Base-by-base conservation (phyloP, 1,140 invertebrate species). In the Cotesia glomerata region DNA sequence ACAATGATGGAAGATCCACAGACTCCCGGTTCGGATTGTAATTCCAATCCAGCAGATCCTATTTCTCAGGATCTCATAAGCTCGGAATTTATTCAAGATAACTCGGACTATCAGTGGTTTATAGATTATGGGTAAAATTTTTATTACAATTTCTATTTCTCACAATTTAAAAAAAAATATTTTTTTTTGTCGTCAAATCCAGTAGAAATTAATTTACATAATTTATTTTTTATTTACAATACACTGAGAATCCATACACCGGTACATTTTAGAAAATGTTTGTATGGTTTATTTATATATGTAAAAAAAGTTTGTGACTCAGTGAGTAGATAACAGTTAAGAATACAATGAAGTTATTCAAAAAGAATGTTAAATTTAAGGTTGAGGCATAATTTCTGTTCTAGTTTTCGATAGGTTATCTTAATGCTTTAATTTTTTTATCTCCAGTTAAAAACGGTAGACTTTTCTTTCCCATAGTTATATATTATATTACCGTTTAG, bases 21-120 rank as follows among this genome's bases (percentile, higher is more conserved):
- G 74, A 90, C 89, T 75, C 89, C 89, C 67, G 88, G 90, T 74
- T 90, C 90, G 13, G 90, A 91, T 76, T 90, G 89, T 78, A 91
- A 91, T 76, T 90, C 89, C 69, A 91, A 91, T 82, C 87, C 84
- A 76, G 82, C 84, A 69, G 84, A 86, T 79, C 82, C 81, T 14
- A 83, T 78, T 45, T 79, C 84, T 58, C 87, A 86, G 64, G 84
- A 88, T 78, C 76, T 85, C 8, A 81, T 87, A 66, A 82, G 85
- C 67, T 89, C 88, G 74, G 94, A 95, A 84, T 95, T 95, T 84
- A 92, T 94, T 82, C 94, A 95, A 85, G 94, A 95, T 85, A 95
- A 95, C 88, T 94, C 93, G 73, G 94, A 95, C 79, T 95, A 95
- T 82, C 93, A 95, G 85, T 95, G 94, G 94, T 94, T 95, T 85